Conservation (phyloP, 1,140 invertebrate genomes). For the Drosophila eugracilis region DNA sequence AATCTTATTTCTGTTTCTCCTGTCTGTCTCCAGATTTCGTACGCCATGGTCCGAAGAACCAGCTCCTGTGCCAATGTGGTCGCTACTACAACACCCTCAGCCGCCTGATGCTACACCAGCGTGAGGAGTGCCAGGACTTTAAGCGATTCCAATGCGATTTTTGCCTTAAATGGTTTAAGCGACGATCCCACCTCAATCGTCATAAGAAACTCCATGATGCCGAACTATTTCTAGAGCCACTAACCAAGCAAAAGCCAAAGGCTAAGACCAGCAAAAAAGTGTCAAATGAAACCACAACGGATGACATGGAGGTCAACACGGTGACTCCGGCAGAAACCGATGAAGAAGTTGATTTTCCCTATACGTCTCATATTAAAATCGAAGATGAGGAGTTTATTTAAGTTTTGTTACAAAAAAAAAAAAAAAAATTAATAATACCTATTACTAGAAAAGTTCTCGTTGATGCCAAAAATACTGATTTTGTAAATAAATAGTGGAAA, state of each 20-base stretch:
- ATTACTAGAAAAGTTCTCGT: slow-evolving; percentile 69
- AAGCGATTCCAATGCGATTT: slow-evolving; percentile 70
- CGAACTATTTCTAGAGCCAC: slow-evolving; percentile 38
- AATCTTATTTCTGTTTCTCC: slow-evolving; percentile 40
- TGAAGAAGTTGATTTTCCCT: slow-evolving; percentile 53
- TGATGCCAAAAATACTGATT: slow-evolving; percentile 65
- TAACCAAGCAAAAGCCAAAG: slow-evolving; percentile 41
- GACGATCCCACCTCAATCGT: slow-evolving; percentile 68
- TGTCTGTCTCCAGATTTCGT: slow-evolving; percentile 39
- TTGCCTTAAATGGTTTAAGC: slow-evolving; percentile 75
- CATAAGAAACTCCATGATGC: slow-evolving; percentile 67
- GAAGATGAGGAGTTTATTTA: slow-evolving; percentile 50
- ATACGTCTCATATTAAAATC: slow-evolving; percentile 55
- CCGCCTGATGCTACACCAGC: slow-evolving; percentile 64
- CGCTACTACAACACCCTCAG: slow-evolving; percentile 68
- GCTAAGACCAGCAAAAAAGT: not conserved
- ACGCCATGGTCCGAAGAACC: slow-evolving; percentile 62
- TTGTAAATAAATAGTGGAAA: slow-evolving; percentile 55
- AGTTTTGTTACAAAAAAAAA: slow-evolving; percentile 36
- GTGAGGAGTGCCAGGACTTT: slow-evolving; percentile 74
- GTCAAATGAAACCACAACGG: not conserved
- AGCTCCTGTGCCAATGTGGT: slow-evolving; percentile 71
- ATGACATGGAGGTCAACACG: slow-evolving; percentile 1
- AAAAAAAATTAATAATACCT: slow-evolving; percentile 30
- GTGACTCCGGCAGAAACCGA: not conserved